Evolutionary conservation across 1,140 invertebrate genomes (phyloP), one percentile per base, ranked within the genome.

Genomic region (Drosophila seguyi): DNA sequence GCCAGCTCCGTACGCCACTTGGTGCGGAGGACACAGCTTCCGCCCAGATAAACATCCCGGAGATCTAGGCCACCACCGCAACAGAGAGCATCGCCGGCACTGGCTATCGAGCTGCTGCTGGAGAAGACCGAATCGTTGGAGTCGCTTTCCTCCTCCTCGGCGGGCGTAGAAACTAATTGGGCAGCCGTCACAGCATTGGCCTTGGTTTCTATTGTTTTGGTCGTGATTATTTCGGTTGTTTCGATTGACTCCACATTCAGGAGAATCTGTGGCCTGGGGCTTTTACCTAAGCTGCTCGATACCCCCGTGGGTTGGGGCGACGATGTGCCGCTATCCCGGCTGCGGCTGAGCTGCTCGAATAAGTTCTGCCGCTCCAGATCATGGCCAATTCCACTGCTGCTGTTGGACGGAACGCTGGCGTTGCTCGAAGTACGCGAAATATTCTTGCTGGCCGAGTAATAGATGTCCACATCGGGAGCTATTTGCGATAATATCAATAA

Each of bases 1-100:
- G 98, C 98, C 83, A 96, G 95, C 81, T 99, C 97, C 73, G 95
- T 95, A 87, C 98, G 95, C 98, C 98, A 99, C 31, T 85, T 92
- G 20, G 97, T 98, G 47, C 98, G 99, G n/a, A 98, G 97, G 94
- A 99, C 98, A 93, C 98, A 99, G 20, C 98, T 99, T 14, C 98
- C 98, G 66, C 98, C 98, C 86, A 99, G 72, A 50, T 93, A 93
- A 25, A 93, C 92, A 73, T 93, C 92, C 0, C 88, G 82, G 39
- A 92, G 55, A 50, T 93, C 92, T 6, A 80, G 22, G 5, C 75
- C 58, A 25, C 76, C 65, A 4, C 59, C 71, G 20, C 83, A 91
- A 25, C 77, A 90, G 11, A 90, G 66, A 0, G 63, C 59, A 60
- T 87, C 83, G 11, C 83, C 83, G 22, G 83, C 83, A 41, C 83